These are phyloP conservation scores for Hirtodrosophila confusa DNA, from an alignment of 2,888 invertebrate genomes.

Conservation along the genomic window DNA sequence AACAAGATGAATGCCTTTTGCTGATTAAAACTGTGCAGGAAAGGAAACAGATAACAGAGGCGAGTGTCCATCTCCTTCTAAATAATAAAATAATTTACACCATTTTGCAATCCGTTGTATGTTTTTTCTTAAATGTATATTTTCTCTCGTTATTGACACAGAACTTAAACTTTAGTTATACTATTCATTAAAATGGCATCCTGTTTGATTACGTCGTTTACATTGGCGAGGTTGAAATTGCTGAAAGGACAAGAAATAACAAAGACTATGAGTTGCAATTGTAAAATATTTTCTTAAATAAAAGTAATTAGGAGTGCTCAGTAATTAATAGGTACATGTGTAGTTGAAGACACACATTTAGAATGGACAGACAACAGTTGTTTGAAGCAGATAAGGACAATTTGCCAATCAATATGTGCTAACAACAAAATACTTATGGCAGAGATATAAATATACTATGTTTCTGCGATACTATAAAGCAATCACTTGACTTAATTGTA, in stretches of 20 bases:
- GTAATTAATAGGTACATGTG: no score
- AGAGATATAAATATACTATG: no score
- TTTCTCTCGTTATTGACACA: slow-evolving; percentile 13
- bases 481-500: no score
- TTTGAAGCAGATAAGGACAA: no score
- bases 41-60: slow-evolving; percentile 10
- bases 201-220: neutral
- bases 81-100: slow-evolving; percentile 51
- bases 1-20: slow-evolving; percentile 82
- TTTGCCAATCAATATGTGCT: no score
- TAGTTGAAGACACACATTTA: no score
- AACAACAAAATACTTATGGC: no score
- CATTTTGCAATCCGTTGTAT: slow-evolving; percentile 21
- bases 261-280: neutral
- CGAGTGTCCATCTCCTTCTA: slow-evolving; percentile 2
- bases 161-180: slow-evolving; percentile 2
- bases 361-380: no score
- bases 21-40: slow-evolving; percentile 78
- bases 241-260: slow-evolving; percentile 23
- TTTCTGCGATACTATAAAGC: no score
- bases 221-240: neutral
- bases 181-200: slow-evolving; percentile 10
- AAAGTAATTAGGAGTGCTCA: neutral
- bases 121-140: slow-evolving; percentile 14
- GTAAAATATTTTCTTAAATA: neutral